Evolutionary conservation across 2,888 invertebrate species (phyloP), one percentile per base, ranked within the genome.

Genomic region (Ophion costatus): DNA sequence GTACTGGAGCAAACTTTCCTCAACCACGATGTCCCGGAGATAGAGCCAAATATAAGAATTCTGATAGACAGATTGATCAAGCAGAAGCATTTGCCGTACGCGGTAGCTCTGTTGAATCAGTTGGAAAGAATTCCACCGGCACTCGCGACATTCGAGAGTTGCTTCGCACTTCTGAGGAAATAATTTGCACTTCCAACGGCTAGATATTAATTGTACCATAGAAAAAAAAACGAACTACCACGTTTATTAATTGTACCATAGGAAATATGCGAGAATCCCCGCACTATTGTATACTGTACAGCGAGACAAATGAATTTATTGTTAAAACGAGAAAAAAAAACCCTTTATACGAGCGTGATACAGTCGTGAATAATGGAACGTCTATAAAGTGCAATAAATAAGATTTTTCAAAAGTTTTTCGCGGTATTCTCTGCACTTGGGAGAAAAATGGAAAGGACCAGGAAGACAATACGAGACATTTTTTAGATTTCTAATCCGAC

Each of bases 91-190:
- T 88, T 93, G 74, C 89, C 91, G 4, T 91, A 93, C 61, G 93
- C 93, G 20, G 89, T 92, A n/a, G 91, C 90, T 59, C 88, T 93
- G 79, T 88, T 92, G 79, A 92, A 90, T 88, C 90, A 93, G 83
- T 86, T 92, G 74, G 90, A 92, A 63, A 88, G 87, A 42, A 91
- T 93, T 83, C 93, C 93, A 14, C 83, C 91, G 45, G 89, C 92
- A 45, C 88, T 93, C 38, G 90, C 91, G 11, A 93, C 93, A 4
- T 93, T 93, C 82, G 90, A 90, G 56, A 91, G 87, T 82, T 90
- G 90, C 74, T 88, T 91, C 61, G 85, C 90, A 42, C 78, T 90
- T 14, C 84, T 91, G 67, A 70, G 88, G 66, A 88, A 84, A 71
- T 89, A 89, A 86, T 88, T 80, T 29, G 56, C 51, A 51, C 14